phyloP scores from a whole-genome alignment of 1,140 invertebrate genomes.

The Drosophila willistoni region DNA sequence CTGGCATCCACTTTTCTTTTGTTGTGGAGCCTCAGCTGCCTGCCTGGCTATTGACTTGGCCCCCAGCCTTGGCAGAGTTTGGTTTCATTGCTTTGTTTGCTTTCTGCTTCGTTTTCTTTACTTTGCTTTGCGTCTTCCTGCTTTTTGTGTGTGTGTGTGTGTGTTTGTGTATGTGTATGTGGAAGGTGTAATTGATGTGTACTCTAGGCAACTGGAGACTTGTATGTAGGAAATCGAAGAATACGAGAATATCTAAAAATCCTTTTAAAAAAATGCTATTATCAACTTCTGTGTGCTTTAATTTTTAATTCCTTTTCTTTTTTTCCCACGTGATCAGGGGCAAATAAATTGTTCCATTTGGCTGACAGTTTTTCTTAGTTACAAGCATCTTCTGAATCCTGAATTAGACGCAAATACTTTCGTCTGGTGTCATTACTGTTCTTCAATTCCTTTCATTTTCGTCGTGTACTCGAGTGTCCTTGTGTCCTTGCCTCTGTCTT shows the following conservation, averaged over 20 bases:
- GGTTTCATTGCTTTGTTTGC: conserved; percentile 18
- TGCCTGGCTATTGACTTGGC: conserved; percentile 18
- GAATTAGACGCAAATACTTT: background rate
- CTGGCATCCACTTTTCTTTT: conserved; percentile 12
- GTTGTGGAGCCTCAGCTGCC: conserved; percentile 13
- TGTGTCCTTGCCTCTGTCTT: conserved; percentile 15
- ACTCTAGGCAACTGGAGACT: conserved; percentile 12
- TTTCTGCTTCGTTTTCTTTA: conserved; percentile 3
- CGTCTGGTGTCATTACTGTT: background rate
- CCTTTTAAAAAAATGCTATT: conserved; percentile 10
- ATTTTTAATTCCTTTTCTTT: conserved; percentile 10
- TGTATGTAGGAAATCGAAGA: background rate
- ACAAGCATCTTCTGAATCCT: conserved; percentile 12
- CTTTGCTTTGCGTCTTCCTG: conserved; percentile 6
- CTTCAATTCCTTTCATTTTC: conserved; percentile 12
- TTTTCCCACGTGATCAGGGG: background rate
- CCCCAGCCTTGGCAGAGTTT: conserved; percentile 10
- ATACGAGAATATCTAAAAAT: background rate
- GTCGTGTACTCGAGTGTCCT: conserved; percentile 8
- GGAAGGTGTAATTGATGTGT: conserved; percentile 18
- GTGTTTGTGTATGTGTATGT: background rate
- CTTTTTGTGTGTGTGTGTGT: background rate
- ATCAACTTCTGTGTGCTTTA: conserved; percentile 11
- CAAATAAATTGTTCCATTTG: conserved; percentile 11
- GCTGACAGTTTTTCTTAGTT: conserved; percentile 58